Base-by-base conservation (phyloP, 2,888 invertebrate species). In the Onthophagus sagittarius region DNA sequence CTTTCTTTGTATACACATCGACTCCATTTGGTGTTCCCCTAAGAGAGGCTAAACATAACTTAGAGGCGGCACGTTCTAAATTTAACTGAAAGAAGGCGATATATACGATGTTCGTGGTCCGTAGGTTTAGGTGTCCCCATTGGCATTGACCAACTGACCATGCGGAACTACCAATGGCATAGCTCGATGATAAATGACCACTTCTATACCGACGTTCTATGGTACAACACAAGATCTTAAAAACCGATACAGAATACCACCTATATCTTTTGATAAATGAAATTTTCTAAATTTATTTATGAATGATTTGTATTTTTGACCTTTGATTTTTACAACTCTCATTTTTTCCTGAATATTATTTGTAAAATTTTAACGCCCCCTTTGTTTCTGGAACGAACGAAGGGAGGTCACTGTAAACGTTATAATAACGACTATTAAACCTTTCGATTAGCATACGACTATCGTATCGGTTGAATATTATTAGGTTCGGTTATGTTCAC, bases 71-170 rank as follows among this genome's bases (percentile, higher is more conserved):
- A 53, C 39, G 39, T 53, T 53, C 39, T 53, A 53, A 53, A 53
- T 53, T 53, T 53, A 53, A 53, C 39, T 11, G 39, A 53, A 53
- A 53, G 39, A 53, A 53, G 39, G 39, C 39, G 39, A 53, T 53
- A 53, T 53, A 53, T 53, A 53, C 39, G 39, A 53, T 53, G 39
- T 53, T 53, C 39, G 39, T 53, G 39, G 39, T 53, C 11, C 39
- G 39, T 53, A 53, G 39, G 39, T 53, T 53, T 53, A 53, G 39
- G 39, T 53, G 39, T 53, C 39, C 39, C 39, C 33, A 67, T 71
- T 71, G 53, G 71, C 71, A 71, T 71, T 74, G 74, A 74, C 74
- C 74, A 74, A 74, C 74, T 74, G 74, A 74, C 74, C 74, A 74
- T 74, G 74, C 74, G 74, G 74, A 74, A 74, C 74, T 74, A 53